Evolutionary conservation across 2,113 vertebrate species (phyloP), one percentile per base, ranked within the genome.

Genomic region (Dicrurus megarhynchus): DNA sequence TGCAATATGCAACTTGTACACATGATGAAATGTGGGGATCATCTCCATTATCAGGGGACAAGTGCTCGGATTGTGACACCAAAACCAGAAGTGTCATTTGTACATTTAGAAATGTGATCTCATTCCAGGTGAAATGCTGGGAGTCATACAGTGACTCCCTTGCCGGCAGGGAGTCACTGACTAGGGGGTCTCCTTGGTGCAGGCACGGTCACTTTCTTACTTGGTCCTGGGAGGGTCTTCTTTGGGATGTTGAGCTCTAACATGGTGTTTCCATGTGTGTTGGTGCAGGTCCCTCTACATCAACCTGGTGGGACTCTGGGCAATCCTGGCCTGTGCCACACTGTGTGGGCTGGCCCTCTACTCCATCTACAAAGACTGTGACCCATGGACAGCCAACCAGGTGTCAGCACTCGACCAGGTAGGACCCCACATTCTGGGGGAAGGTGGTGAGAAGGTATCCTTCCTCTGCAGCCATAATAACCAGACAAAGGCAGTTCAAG

Each of bases 371-470:
- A 99, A 97, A 52, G 97, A 97, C 84, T 99, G 99, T 17, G 99
- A 99, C 89, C 99, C 99, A 1, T 99, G 98, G 99, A 98, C 75
- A 0, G 70, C 98, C 80, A 98, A 98, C 21, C 94, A 97, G 67
- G 97, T 99, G 46, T 98, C 98, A 1, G 98, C 98, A 32, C 95
- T 97, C 0, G 99, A 99, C 94, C 99, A 99, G 99, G 99, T 99
- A 92, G 28, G 59, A 23, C 39, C 11, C 64, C 42, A 11, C 4
- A 1, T 19, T 32, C 81, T 5, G 3, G 42, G 28, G 41, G 11
- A 44, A 24, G n/a, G 26, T 60, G 37, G 11, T 28, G 33, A 68
- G 35, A 39, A 12, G 42, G 1, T 12, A 18, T 57, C 67, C 27
- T 64, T 82, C 11, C 42, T 85, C 33, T 35, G n/a, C 63, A 50